phyloP scores from a whole-genome alignment of 2,888 invertebrate species.

The Coelogynopora nodosa region DNA sequence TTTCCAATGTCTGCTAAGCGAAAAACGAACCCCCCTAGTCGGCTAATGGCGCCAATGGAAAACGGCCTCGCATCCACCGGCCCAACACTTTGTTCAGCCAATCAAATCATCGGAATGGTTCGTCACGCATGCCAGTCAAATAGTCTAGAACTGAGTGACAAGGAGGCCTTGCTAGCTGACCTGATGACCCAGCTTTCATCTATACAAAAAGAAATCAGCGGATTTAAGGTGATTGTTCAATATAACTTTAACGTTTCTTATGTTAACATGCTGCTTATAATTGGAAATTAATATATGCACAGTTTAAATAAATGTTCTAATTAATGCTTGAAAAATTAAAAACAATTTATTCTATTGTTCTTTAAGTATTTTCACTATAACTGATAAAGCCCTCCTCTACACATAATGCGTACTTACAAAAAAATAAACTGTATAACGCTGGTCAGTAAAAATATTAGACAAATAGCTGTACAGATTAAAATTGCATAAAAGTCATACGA shows the following conservation, averaged over 20 bases:
- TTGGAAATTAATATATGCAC: background rate
- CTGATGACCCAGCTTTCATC: constrained; percentile 3
- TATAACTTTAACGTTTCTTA: background rate
- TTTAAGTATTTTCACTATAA: no score
- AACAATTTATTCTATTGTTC: no score
- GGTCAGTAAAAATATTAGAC: no score
- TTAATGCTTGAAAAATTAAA: no score
- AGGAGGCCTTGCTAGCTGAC: background rate
- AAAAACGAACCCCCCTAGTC: constrained; percentile 38
- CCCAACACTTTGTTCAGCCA: background rate
- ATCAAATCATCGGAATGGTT: background rate
- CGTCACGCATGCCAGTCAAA: background rate
- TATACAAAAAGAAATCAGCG: background rate
- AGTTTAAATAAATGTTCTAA: no score
- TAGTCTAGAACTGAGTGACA: background rate
- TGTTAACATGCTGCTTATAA: background rate
- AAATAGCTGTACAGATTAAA: no score
- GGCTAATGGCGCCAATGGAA: constrained; percentile 15
- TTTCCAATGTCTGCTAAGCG: constrained; percentile 40
- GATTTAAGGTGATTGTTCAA: background rate
- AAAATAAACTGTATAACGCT: no score
- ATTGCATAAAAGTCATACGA: no score
- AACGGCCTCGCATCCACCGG: background rate
- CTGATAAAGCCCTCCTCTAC: no score
- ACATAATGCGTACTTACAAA: no score